Evolutionary conservation across 2,113 vertebrate genomes (phyloP), one percentile per base, ranked within the genome.

Genomic region (Canis aureus): DNA sequence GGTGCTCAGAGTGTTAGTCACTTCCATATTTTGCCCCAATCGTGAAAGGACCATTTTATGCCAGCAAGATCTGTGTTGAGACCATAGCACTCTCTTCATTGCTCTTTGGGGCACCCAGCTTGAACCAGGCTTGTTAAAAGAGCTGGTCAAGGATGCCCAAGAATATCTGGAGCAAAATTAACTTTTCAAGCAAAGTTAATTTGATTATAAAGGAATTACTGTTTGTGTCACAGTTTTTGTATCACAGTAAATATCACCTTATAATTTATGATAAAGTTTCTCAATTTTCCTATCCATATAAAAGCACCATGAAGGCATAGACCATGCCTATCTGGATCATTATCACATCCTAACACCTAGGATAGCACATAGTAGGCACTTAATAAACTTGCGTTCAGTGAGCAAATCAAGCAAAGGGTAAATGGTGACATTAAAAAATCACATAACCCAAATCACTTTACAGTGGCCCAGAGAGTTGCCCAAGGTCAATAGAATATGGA

Each of bases 401-500:
- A 96, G 55, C 57, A 92, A 92, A 90, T 88, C 74, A 67, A 95
- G 53, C 53, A 96, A 73, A 86, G 64, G 23, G 16, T 62, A 88
- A 89, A 51, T 1, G 15, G 32, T 25, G 32, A 84, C 93, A 95
- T 88, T 94, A 94, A 97, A 97, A 95, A 96, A 94, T 91, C 71
- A 19, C 59, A 60, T 2, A 91, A 64, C 35, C 51, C 59, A 86
- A 43, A 86, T 67, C 87, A 51, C 94, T 95, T 76, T 59, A 95
- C 49, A 89, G 38, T 69, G 64, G 78, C 84, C 80, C 5, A 11
- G 93, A 87, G 79, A 95, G 66, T 51, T 97, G 67, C 53, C 81
- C 96, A 97, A 97, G 96, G 84, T 97, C 96, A 93, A 73, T 69
- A 35, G 96, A 96, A 98, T 95, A 84, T 12, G 51, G 43, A 67